Conservation (phyloP, 2,888 invertebrate species). For the Lacanobia oleracea region DNA sequence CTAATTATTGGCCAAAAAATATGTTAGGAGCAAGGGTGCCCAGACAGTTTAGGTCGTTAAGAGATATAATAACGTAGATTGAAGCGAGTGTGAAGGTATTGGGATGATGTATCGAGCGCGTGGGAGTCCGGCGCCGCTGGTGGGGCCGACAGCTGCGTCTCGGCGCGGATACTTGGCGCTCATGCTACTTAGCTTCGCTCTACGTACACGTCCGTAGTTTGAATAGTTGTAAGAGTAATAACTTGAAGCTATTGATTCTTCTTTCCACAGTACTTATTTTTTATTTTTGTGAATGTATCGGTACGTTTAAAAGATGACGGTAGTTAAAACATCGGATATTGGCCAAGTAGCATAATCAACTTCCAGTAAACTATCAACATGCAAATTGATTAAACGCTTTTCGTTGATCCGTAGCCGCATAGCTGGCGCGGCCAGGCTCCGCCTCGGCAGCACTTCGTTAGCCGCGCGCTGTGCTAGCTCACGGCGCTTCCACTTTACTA, state of each 20-base stretch:
- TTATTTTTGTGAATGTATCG: constrained; percentile 19
- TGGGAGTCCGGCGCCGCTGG: constrained; percentile 13
- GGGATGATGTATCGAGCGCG: not conserved
- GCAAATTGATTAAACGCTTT: constrained; percentile 1
- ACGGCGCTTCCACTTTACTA: constrained; percentile 17
- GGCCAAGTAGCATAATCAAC: constrained; percentile 17
- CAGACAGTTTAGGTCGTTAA: too few relatives aligned
- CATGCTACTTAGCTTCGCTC: constrained; percentile 54
- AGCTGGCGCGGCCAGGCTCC: too few relatives aligned
- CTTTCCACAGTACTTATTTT: not conserved
- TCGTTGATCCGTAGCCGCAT: not conserved
- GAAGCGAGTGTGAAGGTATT: not conserved
- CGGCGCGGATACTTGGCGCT: constrained; percentile 29
- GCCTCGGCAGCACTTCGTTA: too few relatives aligned
- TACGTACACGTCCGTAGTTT: constrained; percentile 56
- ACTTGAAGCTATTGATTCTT: constrained; percentile 32
- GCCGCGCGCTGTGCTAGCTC: too few relatives aligned
- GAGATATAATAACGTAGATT: too few relatives aligned
- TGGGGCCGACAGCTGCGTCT: not conserved
- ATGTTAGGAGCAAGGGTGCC: too few relatives aligned
- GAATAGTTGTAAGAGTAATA: constrained; percentile 26
- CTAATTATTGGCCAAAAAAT: not conserved
- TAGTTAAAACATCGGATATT: constrained; percentile 23
- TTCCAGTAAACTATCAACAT: not conserved
- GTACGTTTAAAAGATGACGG: constrained; percentile 16